Evolutionary conservation across 2,888 invertebrate species (phyloP).

Genomic region (Scaeva pyrastri): DNA sequence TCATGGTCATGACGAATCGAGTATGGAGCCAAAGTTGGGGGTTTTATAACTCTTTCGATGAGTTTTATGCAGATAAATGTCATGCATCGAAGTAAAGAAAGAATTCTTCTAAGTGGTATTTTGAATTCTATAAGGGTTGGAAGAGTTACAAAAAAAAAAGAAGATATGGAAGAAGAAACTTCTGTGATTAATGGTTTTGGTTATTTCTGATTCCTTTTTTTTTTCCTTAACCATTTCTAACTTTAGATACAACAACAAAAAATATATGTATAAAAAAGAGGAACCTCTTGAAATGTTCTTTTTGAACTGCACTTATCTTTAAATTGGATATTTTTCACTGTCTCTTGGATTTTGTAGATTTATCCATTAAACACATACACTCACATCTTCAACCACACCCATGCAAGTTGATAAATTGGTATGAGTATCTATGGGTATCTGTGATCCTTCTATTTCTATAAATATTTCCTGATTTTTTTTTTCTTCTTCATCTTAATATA

Average conservation of each 20-base stretch:
- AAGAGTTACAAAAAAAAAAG: slow-evolving; percentile 31
- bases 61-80: slow-evolving; percentile 72
- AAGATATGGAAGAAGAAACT: slow-evolving; percentile 15
- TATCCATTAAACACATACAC: slow-evolving; percentile 29
- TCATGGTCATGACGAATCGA: not conserved
- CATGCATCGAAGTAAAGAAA: slow-evolving; percentile 39
- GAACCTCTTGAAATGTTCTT: slow-evolving; percentile 61
- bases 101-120: slow-evolving; percentile 23
- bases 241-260: not conserved
- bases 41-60: slow-evolving; percentile 52
- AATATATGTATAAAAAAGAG: not conserved
- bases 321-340: slow-evolving; percentile 76
- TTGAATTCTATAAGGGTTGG: slow-evolving; percentile 19
- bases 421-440: not conserved
- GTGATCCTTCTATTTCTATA: slow-evolving; percentile 33
- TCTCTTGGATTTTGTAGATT: slow-evolving; percentile 61
- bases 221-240: slow-evolving; percentile 11
- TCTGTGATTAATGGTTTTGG: slow-evolving; percentile 72
- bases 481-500: not conserved
- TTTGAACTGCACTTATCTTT: slow-evolving; percentile 75
- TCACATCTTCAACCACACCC: too few relatives aligned
- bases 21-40: slow-evolving; percentile 1
- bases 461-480: not conserved
- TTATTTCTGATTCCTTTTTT: slow-evolving; percentile 55
- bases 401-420: slow-evolving; percentile 6